Percentiles rank a stretch among this genome's conserved stretches.
phyloP scores from a whole-genome alignment of 1,140 invertebrate genomes.

The Tetragnatha versicolor region DNA sequence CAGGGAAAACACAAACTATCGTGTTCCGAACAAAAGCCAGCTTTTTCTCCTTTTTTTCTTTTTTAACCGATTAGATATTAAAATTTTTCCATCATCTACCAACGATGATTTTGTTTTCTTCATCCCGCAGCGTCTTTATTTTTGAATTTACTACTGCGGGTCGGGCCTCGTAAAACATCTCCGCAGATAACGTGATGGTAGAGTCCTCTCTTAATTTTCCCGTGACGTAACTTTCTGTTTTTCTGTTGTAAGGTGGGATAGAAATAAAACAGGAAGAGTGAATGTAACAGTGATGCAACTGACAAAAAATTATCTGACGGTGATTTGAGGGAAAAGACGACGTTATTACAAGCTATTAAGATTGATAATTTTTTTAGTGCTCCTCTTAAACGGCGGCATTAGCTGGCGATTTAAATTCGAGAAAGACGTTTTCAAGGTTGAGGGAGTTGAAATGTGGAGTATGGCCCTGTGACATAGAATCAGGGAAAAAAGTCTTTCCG shows the following conservation, averaged over 20 bases:
- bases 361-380: background rate
- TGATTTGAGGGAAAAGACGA: background rate
- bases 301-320: slow-evolving; percentile 9
- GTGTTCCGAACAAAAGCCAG: background rate
- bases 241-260: background rate
- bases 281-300: background rate
- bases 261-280: slow-evolving; percentile 4
- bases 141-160: slow-evolving; percentile 28
- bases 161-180: slow-evolving; percentile 25
- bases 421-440: slow-evolving; percentile 8
- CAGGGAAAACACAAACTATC: slow-evolving; percentile 25
- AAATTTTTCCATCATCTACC: too few relatives aligned
- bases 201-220: background rate
- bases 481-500: too few relatives aligned
- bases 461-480: too few relatives aligned
- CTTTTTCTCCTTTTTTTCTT: background rate
- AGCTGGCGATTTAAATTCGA: background rate
- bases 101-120: too few relatives aligned
- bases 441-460: background rate
- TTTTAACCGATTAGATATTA: too few relatives aligned
- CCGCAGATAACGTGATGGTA: slow-evolving; percentile 17
- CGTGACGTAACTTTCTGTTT: background rate
- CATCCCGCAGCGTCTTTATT: background rate
- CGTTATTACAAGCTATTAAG: slow-evolving; percentile 49
- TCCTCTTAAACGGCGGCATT: background rate